These are phyloP conservation scores for Psittacula cyanocephala DNA, from an alignment of 2,113 vertebrate species.

Conservation along the genomic window DNA sequence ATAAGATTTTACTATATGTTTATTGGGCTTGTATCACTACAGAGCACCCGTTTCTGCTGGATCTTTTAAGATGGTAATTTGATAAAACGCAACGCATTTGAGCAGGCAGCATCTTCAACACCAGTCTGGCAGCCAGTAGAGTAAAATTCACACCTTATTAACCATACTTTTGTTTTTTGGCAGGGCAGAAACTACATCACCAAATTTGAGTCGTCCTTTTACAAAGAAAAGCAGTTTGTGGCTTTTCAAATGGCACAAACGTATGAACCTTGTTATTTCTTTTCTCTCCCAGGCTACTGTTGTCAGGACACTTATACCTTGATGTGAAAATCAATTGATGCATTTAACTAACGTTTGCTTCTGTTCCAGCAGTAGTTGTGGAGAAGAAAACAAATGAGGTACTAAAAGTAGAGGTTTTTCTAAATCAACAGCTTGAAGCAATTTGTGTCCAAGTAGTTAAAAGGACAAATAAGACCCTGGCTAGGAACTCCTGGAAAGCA, in stretches of 20 bases:
- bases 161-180: neutral
- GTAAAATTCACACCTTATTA: neutral
- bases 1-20: neutral
- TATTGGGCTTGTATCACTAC: neutral
- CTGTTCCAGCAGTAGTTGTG: neutral
- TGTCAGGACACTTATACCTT: neutral
- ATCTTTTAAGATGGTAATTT: neutral
- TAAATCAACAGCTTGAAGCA: neutral
- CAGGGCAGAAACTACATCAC: neutral
- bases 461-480: neutral
- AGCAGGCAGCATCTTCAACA: neutral
- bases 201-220: neutral
- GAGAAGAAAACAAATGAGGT: neutral
- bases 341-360: slow-evolving; percentile 1
- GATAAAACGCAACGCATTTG: neutral
- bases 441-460: neutral
- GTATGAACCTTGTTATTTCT: neutral
- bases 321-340: neutral
- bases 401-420: neutral
- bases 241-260: neutral
- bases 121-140: neutral
- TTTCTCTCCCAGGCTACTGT: neutral
- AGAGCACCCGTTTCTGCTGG: neutral
- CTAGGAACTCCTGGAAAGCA: neutral
- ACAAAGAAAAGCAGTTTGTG: neutral